Base-by-base conservation (phyloP, 2,113 vertebrate genomes). In the Mastomys natalensis region DNA sequence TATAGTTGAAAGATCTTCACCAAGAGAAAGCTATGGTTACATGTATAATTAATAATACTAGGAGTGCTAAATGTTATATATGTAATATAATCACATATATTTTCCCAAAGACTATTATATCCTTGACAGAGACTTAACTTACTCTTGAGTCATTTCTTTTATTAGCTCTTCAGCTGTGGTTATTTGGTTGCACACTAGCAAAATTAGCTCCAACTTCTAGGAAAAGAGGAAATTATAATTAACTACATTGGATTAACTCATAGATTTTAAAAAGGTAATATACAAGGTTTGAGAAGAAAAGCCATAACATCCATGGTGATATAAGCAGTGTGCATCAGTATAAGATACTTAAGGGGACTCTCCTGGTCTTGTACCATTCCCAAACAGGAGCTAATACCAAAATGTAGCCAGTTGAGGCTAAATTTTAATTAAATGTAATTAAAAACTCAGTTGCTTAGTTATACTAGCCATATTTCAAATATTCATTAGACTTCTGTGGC, bases 391-490 rank as follows among this genome's bases (percentile, higher is more conserved):
- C 22, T 78, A 74, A 37, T 58, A 58, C 2, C 31, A 87, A 43
- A 87, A 80, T n/a, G 8, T 84, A 34, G 2, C 22, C 51, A 55
- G 15, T 19, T 87, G 53, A 34, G 17, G 53, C 86, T 92, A 40
- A 45, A 88, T 84, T 87, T 87, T 72, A 94, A 76, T 70, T 62
- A 90, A 80, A 40, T 88, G 76, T 55, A 95, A 94, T 76, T 74
- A 89, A 68, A 48, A 81, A 51, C 74, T 37, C 43, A 93, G 2
- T 88, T 70, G 11, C 15, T 85, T 60, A 37, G 10, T 89, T 73
- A 68, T 15, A 66, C 7, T 64, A 89, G 29, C 4, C 60, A 62
- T 2, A 62, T 91, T 96, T 87, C 48, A 74, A 43, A 10, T 53
- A 7, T 4, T 76, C 88, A 87, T 37, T n/a, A 51, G 9, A 82